Percentiles rank a stretch among this genome's conserved stretches.
phyloP scores from a whole-genome alignment of 2,797 vertebrate species.

The Danio albolineatus region DNA sequence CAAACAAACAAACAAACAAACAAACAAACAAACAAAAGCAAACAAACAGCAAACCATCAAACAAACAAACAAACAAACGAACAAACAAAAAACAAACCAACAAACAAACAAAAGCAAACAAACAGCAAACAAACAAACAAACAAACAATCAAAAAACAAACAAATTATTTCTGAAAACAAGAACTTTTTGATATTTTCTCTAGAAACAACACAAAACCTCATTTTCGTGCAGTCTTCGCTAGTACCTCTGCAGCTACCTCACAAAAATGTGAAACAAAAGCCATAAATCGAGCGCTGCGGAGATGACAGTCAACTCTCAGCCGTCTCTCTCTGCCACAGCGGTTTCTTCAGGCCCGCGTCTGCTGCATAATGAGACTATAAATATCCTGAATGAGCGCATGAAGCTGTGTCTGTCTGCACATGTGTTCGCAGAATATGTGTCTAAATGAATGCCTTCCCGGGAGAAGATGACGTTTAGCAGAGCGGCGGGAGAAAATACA shows the following conservation, averaged over 20 bases:
- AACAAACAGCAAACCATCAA: too few species aligned
- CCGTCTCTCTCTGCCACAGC: background rate
- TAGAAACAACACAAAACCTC: too few species aligned
- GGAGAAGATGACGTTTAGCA: background rate
- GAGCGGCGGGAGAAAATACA: background rate
- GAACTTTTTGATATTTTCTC: too few species aligned
- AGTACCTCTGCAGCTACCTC: background rate
- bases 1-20: too few species aligned
- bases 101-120: too few species aligned
- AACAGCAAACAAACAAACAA: too few species aligned
- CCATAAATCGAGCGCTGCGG: background rate
- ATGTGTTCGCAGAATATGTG: background rate
- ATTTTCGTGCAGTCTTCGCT: too few species aligned
- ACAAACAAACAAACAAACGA: too few species aligned
- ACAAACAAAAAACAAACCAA: too few species aligned
- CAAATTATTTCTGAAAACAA: too few species aligned
- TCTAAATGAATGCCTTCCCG: conserved; percentile 8
- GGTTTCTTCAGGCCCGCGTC: background rate
- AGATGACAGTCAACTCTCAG: background rate
- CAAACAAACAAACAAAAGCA: too few species aligned
- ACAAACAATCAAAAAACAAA: too few species aligned
- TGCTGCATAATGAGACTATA: background rate
- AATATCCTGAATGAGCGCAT: conserved; percentile 22
- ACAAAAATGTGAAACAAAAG: background rate
- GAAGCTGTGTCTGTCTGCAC: conserved; percentile 3